These are phyloP conservation scores for Ctenopoma kingsleyae DNA, from an alignment of 2,797 vertebrate genomes.

Conservation along the genomic window DNA sequence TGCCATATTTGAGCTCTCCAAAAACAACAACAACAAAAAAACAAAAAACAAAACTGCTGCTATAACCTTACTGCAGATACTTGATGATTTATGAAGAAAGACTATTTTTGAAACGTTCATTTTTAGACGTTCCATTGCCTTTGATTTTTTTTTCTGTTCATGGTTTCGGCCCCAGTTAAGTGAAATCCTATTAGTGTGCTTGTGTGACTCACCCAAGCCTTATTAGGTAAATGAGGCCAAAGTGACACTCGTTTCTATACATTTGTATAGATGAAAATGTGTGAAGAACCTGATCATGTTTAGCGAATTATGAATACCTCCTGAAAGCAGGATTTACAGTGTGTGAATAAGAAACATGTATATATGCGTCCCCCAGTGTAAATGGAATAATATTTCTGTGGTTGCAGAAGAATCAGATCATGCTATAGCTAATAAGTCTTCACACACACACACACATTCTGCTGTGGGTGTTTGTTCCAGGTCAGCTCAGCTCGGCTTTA, in stretches of 20 bases:
- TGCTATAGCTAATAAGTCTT: neutral
- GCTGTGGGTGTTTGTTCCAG: constrained; percentile 49
- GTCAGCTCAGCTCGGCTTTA: constrained; percentile 49
- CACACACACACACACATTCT: constrained; percentile 1
- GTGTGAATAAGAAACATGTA: neutral
- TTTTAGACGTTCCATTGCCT: constrained; percentile 55
- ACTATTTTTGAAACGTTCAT: constrained; percentile 38
- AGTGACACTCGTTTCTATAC: constrained; percentile 34
- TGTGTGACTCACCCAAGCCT: constrained; percentile 63
- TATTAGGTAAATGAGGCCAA: constrained; percentile 69
- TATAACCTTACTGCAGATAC: neutral
- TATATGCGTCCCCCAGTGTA: neutral
- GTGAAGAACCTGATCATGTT: constrained; percentile 1
- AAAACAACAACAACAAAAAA: neutral
- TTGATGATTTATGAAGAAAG: neutral
- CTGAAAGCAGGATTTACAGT: neutral
- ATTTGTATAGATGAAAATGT: constrained; percentile 26
- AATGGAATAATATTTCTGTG: neutral
- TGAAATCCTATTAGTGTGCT: constrained; percentile 66
- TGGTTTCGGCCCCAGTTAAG: constrained; percentile 20
- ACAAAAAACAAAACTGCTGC: neutral
- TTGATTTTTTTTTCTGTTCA: constrained; percentile 19
- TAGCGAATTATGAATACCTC: neutral
- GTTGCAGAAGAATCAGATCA: neutral
- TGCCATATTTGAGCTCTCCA: neutral